Evolutionary conservation across 2,888 invertebrate species (phyloP), one percentile per base, ranked within the genome.

Genomic region (Nasonia oneida): DNA sequence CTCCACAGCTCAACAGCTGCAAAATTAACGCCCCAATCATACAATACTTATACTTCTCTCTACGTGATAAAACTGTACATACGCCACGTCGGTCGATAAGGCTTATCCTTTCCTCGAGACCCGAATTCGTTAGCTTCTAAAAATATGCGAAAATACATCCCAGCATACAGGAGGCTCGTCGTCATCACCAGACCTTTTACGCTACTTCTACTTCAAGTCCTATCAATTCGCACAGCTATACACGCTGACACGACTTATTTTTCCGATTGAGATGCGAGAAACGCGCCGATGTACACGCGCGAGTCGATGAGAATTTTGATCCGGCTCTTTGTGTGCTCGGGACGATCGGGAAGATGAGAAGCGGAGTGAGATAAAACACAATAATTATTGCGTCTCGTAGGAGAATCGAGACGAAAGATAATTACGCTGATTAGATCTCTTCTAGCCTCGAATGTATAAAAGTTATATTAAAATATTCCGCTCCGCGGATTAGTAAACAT

Each of bases 221-320:
- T 33, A 39, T 71, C 18, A 33, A 71, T 71, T 71, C 14, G 67
- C 15, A n/a, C 67, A n/a, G 33, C 33, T 67, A 67, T 33, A 33
- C n/a, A 29, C 5, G 15, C 8, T 5, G 4, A 14, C 33, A 6
- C 33, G 67, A 29, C 12, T 67, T 39, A 3, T 37, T 71, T 39
- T 37, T 39, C 39, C 39, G 23, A 53, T 67, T 70, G 79, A 71
- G n/a, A 70, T 50, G 71, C 53, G 10, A 37, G 53, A 53, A 67
- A 15, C 71, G n/a, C 33, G 6, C 15, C 37, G n/a, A 71, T 39
- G 37, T 18, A 71, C 1, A 39, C 37, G 39, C 42, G 42, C 39
- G 39, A 42, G 33, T 47, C 67, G 79, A 50, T 50, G 5, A 71
- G 71, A 80, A 80, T 80, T 80, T 80, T 71, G 80, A 80, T 71